These are phyloP conservation scores for Natator depressus DNA, from an alignment of 2,113 vertebrate species.

Conservation along the genomic window DNA sequence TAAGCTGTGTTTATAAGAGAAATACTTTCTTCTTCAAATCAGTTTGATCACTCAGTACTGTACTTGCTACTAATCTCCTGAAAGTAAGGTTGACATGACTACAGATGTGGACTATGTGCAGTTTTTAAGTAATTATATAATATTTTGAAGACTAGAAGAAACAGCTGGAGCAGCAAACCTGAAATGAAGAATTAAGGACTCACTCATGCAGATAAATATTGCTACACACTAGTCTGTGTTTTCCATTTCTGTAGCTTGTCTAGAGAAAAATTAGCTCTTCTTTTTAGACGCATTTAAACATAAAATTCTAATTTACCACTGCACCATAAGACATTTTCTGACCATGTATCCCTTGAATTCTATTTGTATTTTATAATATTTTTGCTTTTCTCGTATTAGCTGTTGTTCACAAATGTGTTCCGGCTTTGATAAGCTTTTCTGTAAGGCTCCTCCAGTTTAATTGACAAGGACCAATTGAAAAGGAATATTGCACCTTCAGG, in stretches of 20 bases:
- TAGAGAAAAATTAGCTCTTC: slow-evolving; percentile 9
- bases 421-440: neutral
- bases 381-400: neutral
- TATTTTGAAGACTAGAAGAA: slow-evolving; percentile 4
- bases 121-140: slow-evolving; percentile 33
- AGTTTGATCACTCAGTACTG: neutral
- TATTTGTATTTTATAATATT: neutral
- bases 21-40: neutral
- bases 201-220: neutral
- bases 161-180: neutral
- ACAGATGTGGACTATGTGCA: neutral
- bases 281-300: neutral
- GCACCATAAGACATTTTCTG: neutral
- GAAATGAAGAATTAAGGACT: slow-evolving; percentile 17
- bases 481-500: slow-evolving; percentile 14
- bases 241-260: neutral
- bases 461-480: neutral
- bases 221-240: fast-evolving
- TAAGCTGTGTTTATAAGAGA: neutral
- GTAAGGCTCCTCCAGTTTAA: neutral
- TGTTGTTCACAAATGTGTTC: neutral
- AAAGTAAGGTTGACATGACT: neutral
- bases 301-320: neutral
- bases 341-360: neutral
- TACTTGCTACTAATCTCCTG: neutral